Evolutionary conservation across 2,113 vertebrate species (phyloP).

Genomic region (Rissa tridactyla): DNA sequence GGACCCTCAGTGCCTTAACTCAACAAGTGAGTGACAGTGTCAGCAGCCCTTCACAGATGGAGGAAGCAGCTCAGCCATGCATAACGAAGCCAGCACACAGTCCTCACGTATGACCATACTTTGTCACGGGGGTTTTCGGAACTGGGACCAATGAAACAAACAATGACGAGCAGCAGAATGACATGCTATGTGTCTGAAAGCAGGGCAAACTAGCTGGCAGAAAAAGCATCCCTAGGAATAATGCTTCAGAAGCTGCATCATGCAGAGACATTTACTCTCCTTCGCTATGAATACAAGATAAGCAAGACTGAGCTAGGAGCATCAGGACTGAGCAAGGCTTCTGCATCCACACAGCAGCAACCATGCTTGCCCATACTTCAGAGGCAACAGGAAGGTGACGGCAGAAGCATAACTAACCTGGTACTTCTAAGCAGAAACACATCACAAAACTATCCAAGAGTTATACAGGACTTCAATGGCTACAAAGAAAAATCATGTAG

Average conservation of each 20-base stretch:
- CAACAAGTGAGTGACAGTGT: background rate
- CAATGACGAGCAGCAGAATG: rapidly evolving
- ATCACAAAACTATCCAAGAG: background rate
- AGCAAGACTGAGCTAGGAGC: background rate
- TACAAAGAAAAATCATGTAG: background rate
- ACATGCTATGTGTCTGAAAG: background rate
- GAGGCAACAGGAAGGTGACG: background rate
- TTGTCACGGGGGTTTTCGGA: background rate
- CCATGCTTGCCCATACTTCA: background rate
- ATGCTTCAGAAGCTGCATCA: background rate
- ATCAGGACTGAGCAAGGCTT: background rate
- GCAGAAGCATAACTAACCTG: background rate
- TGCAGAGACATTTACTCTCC: background rate
- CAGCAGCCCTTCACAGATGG: background rate
- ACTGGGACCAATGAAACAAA: background rate
- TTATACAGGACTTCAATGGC: background rate
- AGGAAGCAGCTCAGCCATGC: background rate
- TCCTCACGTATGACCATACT: rapidly evolving
- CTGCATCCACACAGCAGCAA: background rate
- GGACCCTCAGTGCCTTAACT: background rate
- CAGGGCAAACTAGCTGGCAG: background rate
- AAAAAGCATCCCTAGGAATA: background rate
- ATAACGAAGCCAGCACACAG: rapidly evolving
- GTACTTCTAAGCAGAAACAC: background rate
- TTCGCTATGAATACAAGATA: background rate